phyloP scores from a whole-genome alignment of 2,797 vertebrate genomes.

The Pterois miles region DNA sequence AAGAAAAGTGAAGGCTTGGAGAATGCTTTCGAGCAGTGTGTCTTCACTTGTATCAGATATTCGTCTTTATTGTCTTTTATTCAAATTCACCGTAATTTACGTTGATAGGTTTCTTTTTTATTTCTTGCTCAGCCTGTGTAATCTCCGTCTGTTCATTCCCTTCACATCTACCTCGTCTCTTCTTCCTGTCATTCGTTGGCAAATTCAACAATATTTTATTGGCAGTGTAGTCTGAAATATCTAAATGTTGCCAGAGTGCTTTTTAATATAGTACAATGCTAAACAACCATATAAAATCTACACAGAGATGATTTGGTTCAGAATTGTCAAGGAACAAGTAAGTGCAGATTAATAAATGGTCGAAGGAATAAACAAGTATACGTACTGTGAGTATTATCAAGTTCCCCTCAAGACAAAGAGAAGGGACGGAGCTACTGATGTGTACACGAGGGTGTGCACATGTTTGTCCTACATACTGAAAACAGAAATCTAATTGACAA shows the following conservation, averaged over 20 bases:
- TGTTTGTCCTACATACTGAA: neutral
- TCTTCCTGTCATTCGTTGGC: conserved; percentile 22
- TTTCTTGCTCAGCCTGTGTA: conserved; percentile 1
- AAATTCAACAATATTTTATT: conserved; percentile 20
- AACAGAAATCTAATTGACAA: neutral
- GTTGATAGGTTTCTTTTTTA: neutral
- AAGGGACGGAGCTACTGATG: neutral
- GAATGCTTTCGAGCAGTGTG: neutral
- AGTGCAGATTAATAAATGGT: neutral
- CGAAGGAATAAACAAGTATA: neutral
- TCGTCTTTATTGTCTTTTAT: neutral
- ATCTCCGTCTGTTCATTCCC: conserved; percentile 44
- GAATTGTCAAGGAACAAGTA: neutral
- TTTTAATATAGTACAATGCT: conserved; percentile 9
- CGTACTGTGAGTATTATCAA: conserved; percentile 1
- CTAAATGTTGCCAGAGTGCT: neutral
- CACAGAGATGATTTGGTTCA: neutral
- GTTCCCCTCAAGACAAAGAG: conserved; percentile 11
- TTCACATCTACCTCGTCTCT: conserved; percentile 21
- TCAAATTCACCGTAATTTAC: neutral
- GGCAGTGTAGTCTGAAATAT: neutral
- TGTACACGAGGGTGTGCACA: neutral
- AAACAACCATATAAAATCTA: conserved; percentile 9
- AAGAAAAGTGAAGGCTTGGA: neutral
- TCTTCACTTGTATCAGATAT: neutral